Evolutionary conservation across 2,113 vertebrate species (phyloP).

Genomic region (Pelecanoides urinatrix): DNA sequence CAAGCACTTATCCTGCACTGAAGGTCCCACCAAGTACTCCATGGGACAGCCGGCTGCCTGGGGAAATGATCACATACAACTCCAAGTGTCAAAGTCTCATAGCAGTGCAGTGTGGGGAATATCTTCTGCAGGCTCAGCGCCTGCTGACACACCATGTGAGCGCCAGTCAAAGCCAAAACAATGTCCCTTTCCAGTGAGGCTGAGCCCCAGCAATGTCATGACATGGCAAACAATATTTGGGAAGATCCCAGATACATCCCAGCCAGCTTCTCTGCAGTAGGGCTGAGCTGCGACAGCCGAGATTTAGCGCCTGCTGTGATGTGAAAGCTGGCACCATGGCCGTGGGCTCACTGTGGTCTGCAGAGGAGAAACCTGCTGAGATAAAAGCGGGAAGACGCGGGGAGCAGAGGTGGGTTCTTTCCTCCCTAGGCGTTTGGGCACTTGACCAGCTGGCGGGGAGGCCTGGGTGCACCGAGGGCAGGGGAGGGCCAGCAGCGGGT

Average conservation of each 20-base stretch:
- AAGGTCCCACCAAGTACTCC: accelerated
- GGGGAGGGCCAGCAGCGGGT: background rate
- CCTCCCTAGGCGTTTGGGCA: background rate
- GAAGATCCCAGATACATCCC: accelerated
- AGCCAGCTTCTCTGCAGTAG: background rate
- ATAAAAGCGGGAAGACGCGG: accelerated
- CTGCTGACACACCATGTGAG: background rate
- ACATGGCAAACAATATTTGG: background rate
- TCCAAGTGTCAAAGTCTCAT: background rate
- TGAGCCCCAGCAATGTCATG: background rate
- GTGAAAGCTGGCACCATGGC: background rate
- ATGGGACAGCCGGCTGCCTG: background rate
- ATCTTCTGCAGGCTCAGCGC: background rate
- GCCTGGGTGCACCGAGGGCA: accelerated
- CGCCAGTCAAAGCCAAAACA: background rate
- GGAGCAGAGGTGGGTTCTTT: accelerated
- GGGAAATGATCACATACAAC: background rate
- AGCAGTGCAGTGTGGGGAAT: accelerated
- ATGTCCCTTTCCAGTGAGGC: accelerated
- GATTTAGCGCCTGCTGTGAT: background rate
- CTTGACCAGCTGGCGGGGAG: accelerated
- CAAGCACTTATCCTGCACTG: too few species aligned
- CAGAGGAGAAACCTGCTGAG: background rate
- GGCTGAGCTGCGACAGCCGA: background rate
- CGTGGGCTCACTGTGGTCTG: accelerated